Conservation (phyloP, 2,113 vertebrate species). For the Bubo bubo region DNA sequence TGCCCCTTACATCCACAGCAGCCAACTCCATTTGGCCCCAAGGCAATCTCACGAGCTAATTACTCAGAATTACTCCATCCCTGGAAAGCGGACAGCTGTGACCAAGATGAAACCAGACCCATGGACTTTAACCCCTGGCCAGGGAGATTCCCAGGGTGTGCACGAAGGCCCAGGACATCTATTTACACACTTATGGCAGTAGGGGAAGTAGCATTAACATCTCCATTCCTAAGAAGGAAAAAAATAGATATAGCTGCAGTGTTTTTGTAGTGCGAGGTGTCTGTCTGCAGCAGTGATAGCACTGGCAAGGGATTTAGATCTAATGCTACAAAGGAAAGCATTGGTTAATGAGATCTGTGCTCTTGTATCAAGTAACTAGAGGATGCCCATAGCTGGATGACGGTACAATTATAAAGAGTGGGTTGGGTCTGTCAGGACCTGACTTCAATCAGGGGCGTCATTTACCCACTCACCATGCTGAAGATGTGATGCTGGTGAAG, state of each 20-base stretch:
- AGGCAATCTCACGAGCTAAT: not conserved
- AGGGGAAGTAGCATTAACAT: not conserved
- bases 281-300: not conserved
- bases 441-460: not conserved
- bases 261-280: not conserved
- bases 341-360: not conserved
- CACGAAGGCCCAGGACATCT: not conserved
- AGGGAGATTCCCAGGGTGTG: not conserved
- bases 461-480: not conserved
- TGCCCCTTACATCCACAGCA: not conserved
- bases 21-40: not conserved
- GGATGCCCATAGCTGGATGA: not conserved
- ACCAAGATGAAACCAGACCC: not conserved
- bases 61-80: not conserved
- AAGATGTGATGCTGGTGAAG: not conserved
- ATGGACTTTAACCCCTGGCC: not conserved
- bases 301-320: not conserved
- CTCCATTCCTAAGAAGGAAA: not conserved
- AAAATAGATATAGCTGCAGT: not conserved
- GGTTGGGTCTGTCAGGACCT: not conserved
- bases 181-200: not conserved
- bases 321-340: not conserved
- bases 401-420: rapidly evolving
- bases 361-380: not conserved
- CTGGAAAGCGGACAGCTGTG: not conserved